Base-by-base conservation (phyloP, 2,888 invertebrate species). In the Diadegma fenestrale region DNA sequence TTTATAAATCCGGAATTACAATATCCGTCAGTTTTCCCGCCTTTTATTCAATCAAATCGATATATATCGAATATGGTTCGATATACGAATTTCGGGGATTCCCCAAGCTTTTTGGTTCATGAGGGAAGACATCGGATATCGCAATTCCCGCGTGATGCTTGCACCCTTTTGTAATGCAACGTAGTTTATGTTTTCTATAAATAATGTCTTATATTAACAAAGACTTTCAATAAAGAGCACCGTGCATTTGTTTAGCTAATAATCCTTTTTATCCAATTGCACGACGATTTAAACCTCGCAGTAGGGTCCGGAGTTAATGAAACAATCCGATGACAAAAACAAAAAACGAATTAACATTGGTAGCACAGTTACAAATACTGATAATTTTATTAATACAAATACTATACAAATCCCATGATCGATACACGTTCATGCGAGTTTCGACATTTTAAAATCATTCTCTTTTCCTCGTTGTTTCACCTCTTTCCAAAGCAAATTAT, bases 361-460 rank as follows among this genome's bases (percentile, higher is more conserved):
- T 30, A 12, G 69, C 86, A 77, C 77, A 37, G 87, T 82, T 90
- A 91, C 89, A 91, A 91, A 92, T 91, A 91, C 91, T 91, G 92
- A 90, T 89, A 88, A 92, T 89, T 92, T 84, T 92, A 92, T 91
- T 91, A 90, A 91, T 91, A 91, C 87, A 86, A 90, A 90, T 90
- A 90, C 89, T 91, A 90, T 91, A 89, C 76, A 84, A 33, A 72
- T 33, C 19, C 19, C 30, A 48, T 17, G 69, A 45, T 48, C 63
- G 61, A 48, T 71, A 61, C 48, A 51, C 51, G 43, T 58, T 77
- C 41, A 61, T 58, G 45, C 5, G 17, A 30, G 41, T 68, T 54
- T 68, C 7, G 7, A 68, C 37, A 51, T 68, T 43, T 58, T 45
- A 8, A 14, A 58, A 58, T 26, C 14, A n/a, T 43, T 17, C 10